Evolutionary conservation across 1,140 invertebrate genomes (phyloP), one percentile per base, ranked within the genome.

Genomic region (Nephotettix cincticeps): DNA sequence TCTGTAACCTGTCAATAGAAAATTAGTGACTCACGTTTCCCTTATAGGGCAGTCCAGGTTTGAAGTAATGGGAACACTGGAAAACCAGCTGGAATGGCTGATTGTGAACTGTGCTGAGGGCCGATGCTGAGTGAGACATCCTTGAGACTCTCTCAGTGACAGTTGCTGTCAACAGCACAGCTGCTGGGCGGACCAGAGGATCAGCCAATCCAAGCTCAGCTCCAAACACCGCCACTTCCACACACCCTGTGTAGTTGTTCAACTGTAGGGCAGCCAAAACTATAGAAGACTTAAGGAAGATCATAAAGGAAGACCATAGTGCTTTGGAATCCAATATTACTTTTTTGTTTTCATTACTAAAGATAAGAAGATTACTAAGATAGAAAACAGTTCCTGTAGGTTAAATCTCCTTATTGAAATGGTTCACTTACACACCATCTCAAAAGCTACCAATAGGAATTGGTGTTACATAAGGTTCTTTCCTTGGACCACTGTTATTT

Each of bases 41-140:
- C 30, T 56, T 71, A n/a, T 67, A 71, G 25, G 70, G 70, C 27
- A 71, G 28, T 13, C 65, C 70, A 40, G 70, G 64, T 28, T 71
- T 71, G 27, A 67, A 71, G 54, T 71, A 68, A 4, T 43, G 28
- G 9, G 63, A 67, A 28, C 70, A 67, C 9, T 56, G 63, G 23
- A 71, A 68, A 19, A 66, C 63, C 1, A 71, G n/a, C n/a, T 21
- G 14, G 43, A 71, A 58, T 27, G 40, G 29, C 11, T 65, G 30
- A 17, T 67, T 19, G 21, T 30, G 14, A 23, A 67, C 21, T 13
- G 27, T 21, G 14, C n/a, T 56, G 3, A 6, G 21, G 13, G 27
- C 9, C 9, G 63, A 32, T 9, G 28, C 29, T 19, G 29, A 63
- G 17, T 65, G 30, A 19, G 58, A 25, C 11, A 29, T 30, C 11